Base-by-base conservation (phyloP, 2,888 invertebrate genomes). In the Mythimna lalbum region DNA sequence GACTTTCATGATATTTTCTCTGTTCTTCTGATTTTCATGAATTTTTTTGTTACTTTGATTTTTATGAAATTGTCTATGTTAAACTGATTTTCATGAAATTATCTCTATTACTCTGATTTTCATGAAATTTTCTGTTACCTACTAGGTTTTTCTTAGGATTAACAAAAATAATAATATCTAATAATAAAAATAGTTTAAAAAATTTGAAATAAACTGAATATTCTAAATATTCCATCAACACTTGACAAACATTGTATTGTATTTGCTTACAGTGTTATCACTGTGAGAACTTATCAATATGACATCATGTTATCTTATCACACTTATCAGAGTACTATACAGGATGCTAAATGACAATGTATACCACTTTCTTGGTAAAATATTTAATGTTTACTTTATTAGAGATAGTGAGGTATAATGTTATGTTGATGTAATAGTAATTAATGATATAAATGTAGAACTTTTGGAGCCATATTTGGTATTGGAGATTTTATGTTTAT, bases 221-320 rank as follows among this genome's bases (percentile, higher is more conserved):
- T n/a, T 31, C 27, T 43, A 59, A 81, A 79, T 78, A 73, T 78
- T 78, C 72, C 69, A 72, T 66, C 62, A 53, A 52, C 36, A 72
- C 60, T 76, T 70, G 80, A 83, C 63, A 78, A 78, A 80, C 67
- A 76, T 59, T 69, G 71, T 75, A 80, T 83, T 72, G 66, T 86
- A 70, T 82, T 72, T 81, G 63, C 72, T 76, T 69, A 61, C 75
- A 71, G 55, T 62, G 21, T 78, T 86, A 88, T 86, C 88, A 80
- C 64, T 76, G 80, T 85, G 84, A 82, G 84, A 88, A 82, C 69
- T 83, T 88, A 89, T 89, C 89, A 86, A 77, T 73, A 77, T 89
- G 86, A 88, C 88, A 89, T 90, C 89, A 88, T 60, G 31, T 76
- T 78, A 88, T 88, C 88, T 88, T 89, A 89, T 90, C 89, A 82